Base-by-base conservation (phyloP, 2,113 vertebrate species). In the Chloropsis hardwickii region DNA sequence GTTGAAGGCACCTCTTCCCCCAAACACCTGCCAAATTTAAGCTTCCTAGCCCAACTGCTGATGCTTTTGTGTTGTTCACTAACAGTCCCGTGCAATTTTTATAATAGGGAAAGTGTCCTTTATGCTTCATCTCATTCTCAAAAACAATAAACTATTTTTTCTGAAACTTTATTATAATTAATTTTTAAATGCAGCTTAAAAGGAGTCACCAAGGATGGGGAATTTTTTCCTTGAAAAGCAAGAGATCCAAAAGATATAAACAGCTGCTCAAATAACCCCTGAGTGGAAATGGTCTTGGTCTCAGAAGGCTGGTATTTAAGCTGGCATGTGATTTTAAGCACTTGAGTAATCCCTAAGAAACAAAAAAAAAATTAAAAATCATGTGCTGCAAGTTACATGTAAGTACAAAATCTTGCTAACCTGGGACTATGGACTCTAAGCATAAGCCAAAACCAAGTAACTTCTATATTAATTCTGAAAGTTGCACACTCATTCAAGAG, bases 271-370 rank as follows among this genome's bases (percentile, higher is more conserved):
- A 90, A 95, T 85, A 93, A 87, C 17, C 31, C 44, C 29, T 56
- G 28, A 78, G 51, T 3, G 1, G 42, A 95, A 94, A 88, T 13
- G 81, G 17, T 45, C 48, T 70, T 51, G 35, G 50, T 58, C 76
- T 88, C 67, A 58, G 51, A 71, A 78, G 65, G 56, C 21, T 78
- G 71, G 79, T 86, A 94, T 88, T 95, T 88, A 94, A 92, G 53
- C 71, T 81, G 51, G 76, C 85, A 90, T 60, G 51, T 88, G 85
- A 95, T 86, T 94, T 94, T 83, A 95, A 88, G 62, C 62, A 54
- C 47, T 70, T 86, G 29, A 94, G 50, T 91, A 93, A 82, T 83
- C 87, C 33, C 51, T 70, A 88, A 76, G 74, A 90, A 85, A 61
- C 7, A 9, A 27, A 8, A 35, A 12, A 58, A 39, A 83, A 65